Percentiles rank a stretch among this genome's conserved stretches.
Evolutionary conservation across 2,888 invertebrate genomes (phyloP).

Genomic region (Aelia acuminata): DNA sequence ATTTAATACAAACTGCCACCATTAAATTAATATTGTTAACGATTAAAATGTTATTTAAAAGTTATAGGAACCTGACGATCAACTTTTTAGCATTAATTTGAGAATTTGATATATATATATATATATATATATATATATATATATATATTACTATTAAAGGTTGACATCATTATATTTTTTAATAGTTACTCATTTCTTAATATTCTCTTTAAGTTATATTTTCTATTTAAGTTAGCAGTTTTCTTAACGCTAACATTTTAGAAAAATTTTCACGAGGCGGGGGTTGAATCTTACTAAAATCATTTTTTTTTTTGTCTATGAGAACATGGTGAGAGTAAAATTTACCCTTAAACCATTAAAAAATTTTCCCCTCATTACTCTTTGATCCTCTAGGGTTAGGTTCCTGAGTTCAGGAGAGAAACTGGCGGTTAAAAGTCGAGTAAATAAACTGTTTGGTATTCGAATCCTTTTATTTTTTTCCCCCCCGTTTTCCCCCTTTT

Average conservation of each 20-base stretch:
- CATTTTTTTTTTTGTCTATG: not conserved
- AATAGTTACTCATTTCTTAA: not conserved
- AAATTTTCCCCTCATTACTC: not conserved
- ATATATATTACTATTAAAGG: too few species aligned
- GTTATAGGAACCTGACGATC: too few species aligned
- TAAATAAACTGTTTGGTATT: constrained; percentile 32
- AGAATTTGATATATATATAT: too few species aligned
- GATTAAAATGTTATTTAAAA: too few species aligned
- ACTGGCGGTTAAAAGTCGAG: constrained; percentile 21
- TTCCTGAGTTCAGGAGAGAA: not conserved
- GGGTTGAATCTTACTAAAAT: not conserved
- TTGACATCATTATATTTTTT: not conserved
- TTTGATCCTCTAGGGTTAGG: not conserved
- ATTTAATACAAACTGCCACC: too few species aligned
- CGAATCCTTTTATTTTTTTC: not conserved
- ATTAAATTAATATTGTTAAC: too few species aligned
- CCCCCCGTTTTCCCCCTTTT: not conserved
- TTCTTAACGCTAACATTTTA: not conserved
- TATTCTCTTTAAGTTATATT: not conserved
- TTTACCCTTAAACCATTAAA: not conserved
- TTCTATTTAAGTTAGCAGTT: too few species aligned
- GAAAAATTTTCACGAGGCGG: not conserved
- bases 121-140: too few species aligned
- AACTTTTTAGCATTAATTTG: too few species aligned
- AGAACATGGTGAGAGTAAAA: not conserved